Conservation (phyloP, 2,113 vertebrate species). For the Platanista minor region DNA sequence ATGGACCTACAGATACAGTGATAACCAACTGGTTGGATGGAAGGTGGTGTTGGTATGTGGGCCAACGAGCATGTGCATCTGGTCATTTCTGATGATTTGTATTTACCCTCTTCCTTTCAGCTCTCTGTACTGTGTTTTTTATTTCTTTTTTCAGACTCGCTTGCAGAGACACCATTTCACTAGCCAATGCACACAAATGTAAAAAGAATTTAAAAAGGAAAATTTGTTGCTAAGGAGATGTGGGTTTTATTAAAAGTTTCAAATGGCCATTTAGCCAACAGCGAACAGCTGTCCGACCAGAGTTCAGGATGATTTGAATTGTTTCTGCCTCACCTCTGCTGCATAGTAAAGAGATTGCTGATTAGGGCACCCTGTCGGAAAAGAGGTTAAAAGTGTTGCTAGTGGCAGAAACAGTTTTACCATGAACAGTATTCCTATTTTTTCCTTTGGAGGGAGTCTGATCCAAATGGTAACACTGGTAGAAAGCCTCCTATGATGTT, state of each 20-base stretch:
- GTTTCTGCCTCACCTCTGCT: neutral
- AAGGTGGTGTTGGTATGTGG: neutral
- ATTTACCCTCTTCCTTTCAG: conserved; percentile 32
- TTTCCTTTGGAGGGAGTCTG: neutral
- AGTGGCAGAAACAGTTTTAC: neutral
- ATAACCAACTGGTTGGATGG: neutral
- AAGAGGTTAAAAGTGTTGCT: neutral
- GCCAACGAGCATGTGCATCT: neutral
- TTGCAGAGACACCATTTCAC: conserved; percentile 28
- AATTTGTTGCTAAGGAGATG: neutral
- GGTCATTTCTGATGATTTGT: neutral
- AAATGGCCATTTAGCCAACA: neutral
- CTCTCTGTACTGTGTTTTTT: neutral
- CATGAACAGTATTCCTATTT: neutral
- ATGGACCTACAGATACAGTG: neutral
- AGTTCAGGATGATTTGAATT: neutral
- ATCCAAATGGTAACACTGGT: neutral
- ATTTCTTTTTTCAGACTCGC: neutral
- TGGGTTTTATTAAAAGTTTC: conserved; percentile 23
- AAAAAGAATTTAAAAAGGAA: neutral
- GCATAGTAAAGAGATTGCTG: neutral
- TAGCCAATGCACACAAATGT: conserved; percentile 5
- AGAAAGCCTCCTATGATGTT: neutral
- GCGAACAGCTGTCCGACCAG: neutral
- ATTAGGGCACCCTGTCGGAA: neutral